Conservation (phyloP, 2,797 vertebrate species). For the Thripadectes ignobilis region DNA sequence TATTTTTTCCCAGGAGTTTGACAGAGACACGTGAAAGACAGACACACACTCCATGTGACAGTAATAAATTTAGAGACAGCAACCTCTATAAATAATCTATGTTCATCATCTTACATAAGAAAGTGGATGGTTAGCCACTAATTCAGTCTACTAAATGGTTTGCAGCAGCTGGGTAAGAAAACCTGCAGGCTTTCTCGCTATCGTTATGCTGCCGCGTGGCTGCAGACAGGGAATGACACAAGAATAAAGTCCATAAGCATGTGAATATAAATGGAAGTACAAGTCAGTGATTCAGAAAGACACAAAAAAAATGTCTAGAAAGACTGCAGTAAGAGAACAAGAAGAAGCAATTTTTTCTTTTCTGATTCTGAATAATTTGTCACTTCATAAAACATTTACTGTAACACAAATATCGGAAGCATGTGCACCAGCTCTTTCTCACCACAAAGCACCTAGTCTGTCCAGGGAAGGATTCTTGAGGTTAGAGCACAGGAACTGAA, state of each 20-base stretch:
- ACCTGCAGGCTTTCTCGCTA: conserved; percentile 38
- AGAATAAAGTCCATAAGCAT: conserved; percentile 34
- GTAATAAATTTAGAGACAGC: conserved; percentile 42
- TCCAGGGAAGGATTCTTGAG: not conserved
- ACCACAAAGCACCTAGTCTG: not conserved
- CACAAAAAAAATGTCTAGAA: not conserved
- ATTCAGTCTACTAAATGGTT: conserved; percentile 45
- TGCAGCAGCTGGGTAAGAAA: conserved; percentile 57
- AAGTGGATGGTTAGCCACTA: conserved; percentile 44
- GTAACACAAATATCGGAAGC: not conserved
- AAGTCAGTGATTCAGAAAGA: conserved; percentile 33
- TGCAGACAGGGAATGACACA: not conserved
- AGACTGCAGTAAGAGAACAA: not conserved
- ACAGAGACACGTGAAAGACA: conserved; percentile 18
- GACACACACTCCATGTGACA: conserved; percentile 45
- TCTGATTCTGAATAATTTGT: not conserved
- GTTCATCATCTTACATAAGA: conserved; percentile 50
- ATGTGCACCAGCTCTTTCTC: not conserved
- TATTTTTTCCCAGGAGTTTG: conserved; percentile 28
- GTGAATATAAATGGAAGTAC: conserved; percentile 21
- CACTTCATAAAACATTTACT: not conserved
- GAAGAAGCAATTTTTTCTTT: not conserved
- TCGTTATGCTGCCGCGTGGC: not conserved
- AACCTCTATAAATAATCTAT: conserved; percentile 52
- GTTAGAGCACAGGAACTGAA: not conserved